Base-by-base conservation (phyloP, 1,140 invertebrate species). In the Bradynema listronoti region DNA sequence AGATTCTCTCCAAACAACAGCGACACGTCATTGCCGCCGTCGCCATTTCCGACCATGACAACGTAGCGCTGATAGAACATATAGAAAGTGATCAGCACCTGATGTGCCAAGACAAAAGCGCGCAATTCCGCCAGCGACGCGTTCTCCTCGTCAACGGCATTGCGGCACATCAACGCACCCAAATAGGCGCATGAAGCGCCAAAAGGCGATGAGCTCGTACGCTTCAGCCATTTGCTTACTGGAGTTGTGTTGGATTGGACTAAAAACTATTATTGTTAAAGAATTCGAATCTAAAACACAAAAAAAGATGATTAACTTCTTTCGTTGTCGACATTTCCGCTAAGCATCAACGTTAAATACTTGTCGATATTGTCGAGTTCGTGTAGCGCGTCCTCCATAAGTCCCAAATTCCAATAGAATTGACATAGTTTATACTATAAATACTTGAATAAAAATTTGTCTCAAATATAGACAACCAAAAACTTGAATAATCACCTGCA, bases 371-470 rank as follows among this genome's bases (percentile, higher is more conserved):
- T 11, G 43, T 69, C 67, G 51, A 69, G 33, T 42, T 72, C 68
- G 30, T 36, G 11, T 9, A 69, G 43, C 24, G 61, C 59, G 51
- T 41, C 14, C 41, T 69, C 67, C 30, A 69, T 53, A 19, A 69
- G 45, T 6, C 63, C 63, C 49, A 69, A 47, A 45, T 56, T 66
- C 69, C 63, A 58, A 52, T 71, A 69, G 29, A 69, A 69, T 19
- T 47, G 51, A 33, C 41, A 56, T 2, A 72, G 25, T 41, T 39
- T 53, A 32, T 71, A 72, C 53, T 69, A 27, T 54, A 70, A 65
- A n/a, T 39, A 46, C 9, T 33, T 36, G 24, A 64, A 24, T 32
- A 19, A 49, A n/a, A n/a, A n/a, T n/a, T n/a, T n/a, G n/a, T n/a
- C n/a, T n/a, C n/a, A n/a, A n/a, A n/a, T n/a, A n/a, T n/a, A n/a